Evolutionary conservation across 2,888 invertebrate species (phyloP), one percentile per base, ranked within the genome.

Genomic region (Molorchus minor): DNA sequence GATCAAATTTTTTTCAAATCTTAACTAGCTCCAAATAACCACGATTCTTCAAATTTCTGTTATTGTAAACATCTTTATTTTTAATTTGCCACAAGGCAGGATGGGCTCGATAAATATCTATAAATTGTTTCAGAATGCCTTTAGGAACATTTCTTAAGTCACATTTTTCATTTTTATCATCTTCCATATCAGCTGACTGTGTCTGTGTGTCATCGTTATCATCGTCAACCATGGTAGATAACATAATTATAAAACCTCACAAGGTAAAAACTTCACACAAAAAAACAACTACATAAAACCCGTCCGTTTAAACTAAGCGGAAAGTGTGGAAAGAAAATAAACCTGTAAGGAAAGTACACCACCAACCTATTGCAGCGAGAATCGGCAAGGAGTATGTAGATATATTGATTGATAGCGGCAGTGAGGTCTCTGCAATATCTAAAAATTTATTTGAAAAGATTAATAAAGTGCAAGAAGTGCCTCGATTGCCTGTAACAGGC

Each of bases 101-200:
- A 40, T 40, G 17, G 19, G 40, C 40, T 3, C 40, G 40, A 40
- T 40, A 40, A 12, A 40, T 40, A 40, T 40, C 40, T 40, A 38
- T 38, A 40, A 40, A 40, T 40, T 40, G 8, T 40, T 40, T 40
- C 15, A 40, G 19, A 40, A 40, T 19, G 19, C 40, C 40, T 19
- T 40, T 40, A 10, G 19, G 19, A 17, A 19, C 40, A 40, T 40
- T 40, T 40, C 17, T 40, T 40, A 38, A 38, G 8, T 38, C 38
- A 38, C 3, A 38, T 38, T 36, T 36, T 13, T 36, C 36, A 36
- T 36, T 38, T 38, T 17, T 38, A 38, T 38, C 38, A 38, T 38
- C 16, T 38, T 38, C 38, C 38, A 17, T 7, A 38, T 38, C 38
- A 7, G 13, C 38, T 38, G 17, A 35, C 35, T 35, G 16, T 38